Percentiles rank a stretch among this genome's conserved stretches.
Evolutionary conservation across 1,140 invertebrate genomes (phyloP).

Genomic region (Goniozus legneri): DNA sequence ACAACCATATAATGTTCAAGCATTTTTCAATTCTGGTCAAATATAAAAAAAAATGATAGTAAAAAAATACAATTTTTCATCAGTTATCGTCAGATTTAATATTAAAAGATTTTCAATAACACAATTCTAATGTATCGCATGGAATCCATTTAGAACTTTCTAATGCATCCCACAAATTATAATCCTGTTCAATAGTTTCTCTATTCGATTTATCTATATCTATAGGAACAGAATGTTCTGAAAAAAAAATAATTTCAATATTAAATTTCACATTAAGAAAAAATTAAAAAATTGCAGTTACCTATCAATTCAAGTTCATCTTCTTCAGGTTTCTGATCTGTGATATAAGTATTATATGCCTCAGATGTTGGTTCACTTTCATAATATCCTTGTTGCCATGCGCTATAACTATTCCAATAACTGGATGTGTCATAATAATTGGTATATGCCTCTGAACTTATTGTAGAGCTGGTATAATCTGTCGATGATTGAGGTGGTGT

Average conservation of each 20-base stretch:
- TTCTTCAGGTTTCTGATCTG: slow-evolving; percentile 52
- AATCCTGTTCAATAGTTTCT: slow-evolving; percentile 69
- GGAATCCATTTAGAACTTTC: slow-evolving; percentile 77
- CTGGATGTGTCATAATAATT: slow-evolving; percentile 53
- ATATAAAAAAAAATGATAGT: no score
- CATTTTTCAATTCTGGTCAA: no score
- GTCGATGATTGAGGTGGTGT: slow-evolving; percentile 45
- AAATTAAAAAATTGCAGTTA: slow-evolving; percentile 25
- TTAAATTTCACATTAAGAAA: background rate
- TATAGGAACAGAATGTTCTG: slow-evolving; percentile 69
- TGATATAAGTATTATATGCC: slow-evolving; percentile 42
- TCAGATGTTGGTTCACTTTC: slow-evolving; percentile 51
- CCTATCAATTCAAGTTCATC: slow-evolving; percentile 65
- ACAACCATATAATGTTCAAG: no score
- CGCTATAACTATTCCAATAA: slow-evolving; percentile 53
- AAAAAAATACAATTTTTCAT: no score
- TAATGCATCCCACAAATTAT: slow-evolving; percentile 74
- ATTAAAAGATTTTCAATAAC: slow-evolving; percentile 47
- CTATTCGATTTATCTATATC: slow-evolving; percentile 73
- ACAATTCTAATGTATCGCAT: slow-evolving; percentile 60
- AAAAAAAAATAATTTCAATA: slow-evolving; percentile 30
- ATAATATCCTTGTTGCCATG: slow-evolving; percentile 53
- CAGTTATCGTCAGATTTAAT: no score
- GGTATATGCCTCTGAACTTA: slow-evolving; percentile 47
- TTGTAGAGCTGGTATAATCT: slow-evolving; percentile 44